Conservation (phyloP, 2,113 vertebrate species). For the Callochromis pleurospilus region DNA sequence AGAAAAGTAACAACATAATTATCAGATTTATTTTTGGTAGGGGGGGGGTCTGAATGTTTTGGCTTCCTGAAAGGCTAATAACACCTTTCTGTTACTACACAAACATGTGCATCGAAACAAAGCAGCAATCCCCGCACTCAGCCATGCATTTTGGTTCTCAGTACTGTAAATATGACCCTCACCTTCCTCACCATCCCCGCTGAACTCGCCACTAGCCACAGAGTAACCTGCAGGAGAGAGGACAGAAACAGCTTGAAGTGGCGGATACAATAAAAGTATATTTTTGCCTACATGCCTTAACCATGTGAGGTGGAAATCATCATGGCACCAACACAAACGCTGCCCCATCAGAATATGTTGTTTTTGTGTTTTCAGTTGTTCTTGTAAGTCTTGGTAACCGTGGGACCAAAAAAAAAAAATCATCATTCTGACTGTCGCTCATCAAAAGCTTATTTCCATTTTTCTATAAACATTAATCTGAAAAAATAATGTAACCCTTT, state of each 20-base stretch:
- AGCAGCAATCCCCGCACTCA: neutral
- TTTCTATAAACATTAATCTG: rapidly evolving
- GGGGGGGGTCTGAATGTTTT: neutral
- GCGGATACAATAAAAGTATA: neutral
- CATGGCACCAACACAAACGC: neutral
- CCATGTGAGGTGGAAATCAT: neutral
- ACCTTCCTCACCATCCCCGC: constrained; percentile 82
- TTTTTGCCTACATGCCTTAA: neutral
- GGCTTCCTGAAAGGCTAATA: neutral
- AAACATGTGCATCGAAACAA: neutral
- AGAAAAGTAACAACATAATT: neutral
- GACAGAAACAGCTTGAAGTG: neutral
- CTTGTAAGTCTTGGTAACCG: neutral
- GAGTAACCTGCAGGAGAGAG: constrained; percentile 76
- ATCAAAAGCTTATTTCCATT: neutral
- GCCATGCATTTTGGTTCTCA: neutral
- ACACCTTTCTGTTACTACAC: neutral
- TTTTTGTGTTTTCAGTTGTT: rapidly evolving
- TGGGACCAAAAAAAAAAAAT: neutral
- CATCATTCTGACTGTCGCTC: neutral
- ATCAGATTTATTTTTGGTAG: neutral
- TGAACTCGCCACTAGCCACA: constrained; percentile 85
- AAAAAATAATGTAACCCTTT: neutral
- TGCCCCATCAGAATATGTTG: neutral
- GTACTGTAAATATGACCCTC: constrained; percentile 53